Evolutionary conservation across 2,113 vertebrate genomes (phyloP).

Genomic region (Leptobrachium ailaonicum): DNA sequence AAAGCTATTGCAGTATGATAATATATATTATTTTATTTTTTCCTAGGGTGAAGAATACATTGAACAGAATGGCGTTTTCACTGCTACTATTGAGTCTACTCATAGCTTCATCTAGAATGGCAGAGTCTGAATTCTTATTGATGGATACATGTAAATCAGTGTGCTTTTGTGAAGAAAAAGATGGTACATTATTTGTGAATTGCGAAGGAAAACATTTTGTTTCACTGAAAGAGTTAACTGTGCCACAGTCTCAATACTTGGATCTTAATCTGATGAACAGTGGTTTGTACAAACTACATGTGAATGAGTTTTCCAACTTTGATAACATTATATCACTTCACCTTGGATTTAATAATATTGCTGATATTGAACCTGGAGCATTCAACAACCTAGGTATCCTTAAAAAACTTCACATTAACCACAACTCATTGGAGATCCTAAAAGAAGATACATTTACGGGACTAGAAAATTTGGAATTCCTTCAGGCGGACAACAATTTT

Average conservation of each 20-base stretch:
- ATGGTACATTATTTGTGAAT: slow-evolving; percentile 83
- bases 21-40: background rate
- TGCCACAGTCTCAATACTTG: slow-evolving; percentile 84
- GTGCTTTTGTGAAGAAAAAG: slow-evolving; percentile 89
- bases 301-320: slow-evolving; percentile 85
- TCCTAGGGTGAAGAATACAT: slow-evolving; percentile 18
- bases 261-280: slow-evolving; percentile 93
- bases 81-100: slow-evolving; percentile 67
- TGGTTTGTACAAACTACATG: slow-evolving; percentile 77
- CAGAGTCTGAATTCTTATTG: slow-evolving; percentile 67
- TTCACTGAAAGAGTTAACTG: slow-evolving; percentile 82
- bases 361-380: slow-evolving; percentile 89
- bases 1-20: no score
- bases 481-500: slow-evolving; percentile 97
- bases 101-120: slow-evolving; percentile 66
- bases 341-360: slow-evolving; percentile 93
- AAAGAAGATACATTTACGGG: slow-evolving; percentile 94
- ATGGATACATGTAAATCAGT: slow-evolving; percentile 80
- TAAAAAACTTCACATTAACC: slow-evolving; percentile 96
- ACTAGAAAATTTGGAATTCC: slow-evolving; percentile 92
- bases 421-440: slow-evolving; percentile 92
- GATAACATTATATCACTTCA: slow-evolving; percentile 86
- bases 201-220: slow-evolving; percentile 90
- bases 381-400: slow-evolving; percentile 85
- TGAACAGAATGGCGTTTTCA: slow-evolving; percentile 82